Base-by-base conservation (phyloP, 2,888 invertebrate genomes). In the Prosopocoilus inquinatus region DNA sequence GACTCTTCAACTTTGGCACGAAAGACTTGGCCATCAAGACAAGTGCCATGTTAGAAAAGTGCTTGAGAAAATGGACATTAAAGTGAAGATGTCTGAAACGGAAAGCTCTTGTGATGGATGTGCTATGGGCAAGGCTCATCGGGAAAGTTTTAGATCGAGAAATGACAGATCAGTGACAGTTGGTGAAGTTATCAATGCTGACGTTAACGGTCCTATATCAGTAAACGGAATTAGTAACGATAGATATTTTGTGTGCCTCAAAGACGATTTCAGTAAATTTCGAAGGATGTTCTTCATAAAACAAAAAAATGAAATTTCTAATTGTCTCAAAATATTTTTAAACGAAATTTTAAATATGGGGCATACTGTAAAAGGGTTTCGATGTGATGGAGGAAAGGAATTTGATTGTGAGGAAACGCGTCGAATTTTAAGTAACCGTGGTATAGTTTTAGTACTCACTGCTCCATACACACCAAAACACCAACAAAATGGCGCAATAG, bases 171-270 rank as follows among this genome's bases (percentile, higher is more conserved):
- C 34, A 34, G 9, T 9, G 9, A 34, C 34, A 34, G 34, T 35
- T 35, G 36, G 36, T 35, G 36, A 35, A 11, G 36, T 35, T n/a
- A 35, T 35, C 2, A 9, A 35, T 11, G 36, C 36, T 35, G 36
- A 35, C 11, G 36, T 35, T 35, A 35, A 35, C 11, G 43, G 32
- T 2, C 8, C 32, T 9, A 47, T 47, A 7, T 34, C 32, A 13
- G 54, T 16, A 8, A 52, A 55, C 34, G 65, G 64, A 3, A 13
- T 57, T 3, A 61, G 61, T 8, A 65, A 63, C 32, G 54, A 62
- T n/a, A 59, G 58, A 48, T 68, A 53, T 43, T 67, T 60, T 53
- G 46, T 66, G 8, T 55, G 55, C 9, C 65, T 68, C 45, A 65
- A 60, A 20, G 62, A 66, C 56, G 64, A 67, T 41, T 65, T 55